A percentile compares a stretch with the other conserved stretches of the same genome.
These are phyloP conservation scores for Synanthedon tipuliformis DNA, from an alignment of 2,888 invertebrate genomes.

Conservation along the genomic window DNA sequence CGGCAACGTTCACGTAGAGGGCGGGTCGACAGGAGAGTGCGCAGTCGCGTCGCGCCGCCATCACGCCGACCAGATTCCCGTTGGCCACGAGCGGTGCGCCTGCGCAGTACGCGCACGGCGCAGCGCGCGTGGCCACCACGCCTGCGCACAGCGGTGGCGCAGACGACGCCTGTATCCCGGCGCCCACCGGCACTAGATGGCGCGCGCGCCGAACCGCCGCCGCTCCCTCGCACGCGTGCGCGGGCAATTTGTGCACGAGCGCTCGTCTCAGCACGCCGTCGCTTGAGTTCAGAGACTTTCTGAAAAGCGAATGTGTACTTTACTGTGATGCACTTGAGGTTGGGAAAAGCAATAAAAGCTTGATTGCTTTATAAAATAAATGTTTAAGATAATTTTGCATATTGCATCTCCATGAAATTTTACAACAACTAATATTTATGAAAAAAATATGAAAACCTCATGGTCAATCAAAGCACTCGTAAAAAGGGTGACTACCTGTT, in stretches of 20 bases:
- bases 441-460: no score
- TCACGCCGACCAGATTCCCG: slow-evolving; percentile 24
- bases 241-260: slow-evolving; percentile 18
- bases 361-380: no score
- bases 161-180: not conserved
- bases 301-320: no score
- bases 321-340: no score
- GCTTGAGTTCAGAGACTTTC: slow-evolving; percentile 1
- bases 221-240: slow-evolving; percentile 16
- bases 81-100: slow-evolving; percentile 40
- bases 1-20: slow-evolving; percentile 33
- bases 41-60: slow-evolving; percentile 32
- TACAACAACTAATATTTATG: no score
- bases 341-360: no score
- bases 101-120: slow-evolving; percentile 38
- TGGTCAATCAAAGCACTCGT: no score
- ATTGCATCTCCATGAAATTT: no score
- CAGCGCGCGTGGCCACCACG: slow-evolving; percentile 12
- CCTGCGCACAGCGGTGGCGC: slow-evolving; percentile 4
- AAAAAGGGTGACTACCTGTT: no score
- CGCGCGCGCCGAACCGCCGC: slow-evolving; percentile 5
- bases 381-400: no score
- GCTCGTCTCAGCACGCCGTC: slow-evolving; percentile 10
- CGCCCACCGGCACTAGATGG: slow-evolving; percentile 9
- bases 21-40: slow-evolving; percentile 41